Base-by-base conservation (phyloP, 2,888 invertebrate genomes). In the Lasioglossum calceatum region DNA sequence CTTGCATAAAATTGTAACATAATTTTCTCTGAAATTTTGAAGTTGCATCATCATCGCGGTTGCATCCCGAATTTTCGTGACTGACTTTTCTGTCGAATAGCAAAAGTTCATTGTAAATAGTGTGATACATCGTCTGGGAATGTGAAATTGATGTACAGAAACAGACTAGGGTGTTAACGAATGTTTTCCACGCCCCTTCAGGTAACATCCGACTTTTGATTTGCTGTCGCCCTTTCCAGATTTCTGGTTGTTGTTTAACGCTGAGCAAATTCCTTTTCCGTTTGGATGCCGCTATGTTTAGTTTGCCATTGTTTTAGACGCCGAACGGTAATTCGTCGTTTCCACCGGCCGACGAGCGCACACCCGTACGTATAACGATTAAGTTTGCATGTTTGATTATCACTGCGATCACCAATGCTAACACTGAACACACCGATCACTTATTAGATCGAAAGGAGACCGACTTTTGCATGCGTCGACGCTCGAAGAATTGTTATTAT, bases 331-430 rank as follows among this genome's bases (percentile, higher is more conserved):
- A 89, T 88, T 82, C 89, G 82, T 89, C 92, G 90, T 78, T 95
- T 96, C 96, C 96, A 96, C 91, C 92, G 58, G 96, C 96, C 96
- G 96, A 96, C 96, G 97, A 97, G 95, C 96, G 96, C 93, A 96
- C 96, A 92, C 97, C 97, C 96, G 97, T 97, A 97, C 96, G 97
- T 97, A 97, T 97, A 86, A 74, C 71, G 78, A 84, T 89, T 88
- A 81, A 87, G 83, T 91, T 86, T 85, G 89, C 87, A 90, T 76
- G 85, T 71, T 84, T 84, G 47, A 84, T 84, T 88, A 72, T 74
- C 79, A 23, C 44, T 78, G 54, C 73, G 14, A 54, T 54, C 72
- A 74, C 36, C 27, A 19, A 27, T 58, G 44, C 77, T 58, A 39
- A 80, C 70, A 54, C 32, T n/a, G 12, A 50, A 23, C 47, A 77